Base-by-base conservation (phyloP, 2,888 invertebrate species). In the Crematogaster levior region DNA sequence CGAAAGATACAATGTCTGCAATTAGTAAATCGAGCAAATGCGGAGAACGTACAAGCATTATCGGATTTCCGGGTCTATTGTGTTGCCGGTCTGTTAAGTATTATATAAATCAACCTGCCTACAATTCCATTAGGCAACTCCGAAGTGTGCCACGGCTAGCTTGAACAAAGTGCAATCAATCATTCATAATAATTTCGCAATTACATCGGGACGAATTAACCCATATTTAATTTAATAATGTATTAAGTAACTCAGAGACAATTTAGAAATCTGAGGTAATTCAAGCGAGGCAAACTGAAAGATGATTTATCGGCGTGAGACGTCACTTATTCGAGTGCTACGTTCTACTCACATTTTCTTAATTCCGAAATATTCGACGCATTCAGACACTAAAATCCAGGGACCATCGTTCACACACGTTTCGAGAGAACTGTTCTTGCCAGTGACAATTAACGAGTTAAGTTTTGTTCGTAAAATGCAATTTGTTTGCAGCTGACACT, bases 121-220 rank as follows among this genome's bases (percentile, higher is more conserved):
- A n/a, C 61, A 30, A 68, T 77, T 40, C 40, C 68, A 53, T 53
- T 53, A 40, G 40, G 51, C 66, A 18, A 18, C n/a, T 34, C 15
- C 66, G 53, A 21, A 77, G 12, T 66, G 12, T 6, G 53, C 40
- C 56, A 34, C 43, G 43, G 72, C 21, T 43, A 12, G 56, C 18
- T 24, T 7, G 4, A 56, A 56, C 53, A 56, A 72, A 77, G 40
- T 27, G 43, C 24, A 30, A 79, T 79, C 30, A 79, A 79, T 53
- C 72, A 72, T 56, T 21, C 43, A 24, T 72, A 56, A 70, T 70
- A 79, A 79, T 72, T 79, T 56, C 30, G 56, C 72, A 68, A 79
- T 68, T 75, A 43, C 27, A 75, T 66, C 30, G 51, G 1, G 12
- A 30, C 30, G 43, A 21, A 79, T 56, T 15, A 34, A 43, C 30